Conservation (phyloP, 2,888 invertebrate species). For the Leptogaster cylindrica region DNA sequence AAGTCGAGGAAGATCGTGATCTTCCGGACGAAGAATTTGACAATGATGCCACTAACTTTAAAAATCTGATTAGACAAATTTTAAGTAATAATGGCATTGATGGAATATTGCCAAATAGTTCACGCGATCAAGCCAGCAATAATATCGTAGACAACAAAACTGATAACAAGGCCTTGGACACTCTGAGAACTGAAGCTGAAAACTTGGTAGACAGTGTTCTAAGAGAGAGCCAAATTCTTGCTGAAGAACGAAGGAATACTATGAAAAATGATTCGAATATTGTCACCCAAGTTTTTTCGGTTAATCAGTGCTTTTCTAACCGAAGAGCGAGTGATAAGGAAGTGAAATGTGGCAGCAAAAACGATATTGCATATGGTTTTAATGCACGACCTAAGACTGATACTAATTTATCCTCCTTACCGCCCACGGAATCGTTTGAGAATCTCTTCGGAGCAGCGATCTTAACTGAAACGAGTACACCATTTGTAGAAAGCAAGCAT, state of each 20-base stretch:
- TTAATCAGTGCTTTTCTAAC: constrained; percentile 10
- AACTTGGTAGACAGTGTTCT: constrained; percentile 49
- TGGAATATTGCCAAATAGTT: constrained; percentile 14
- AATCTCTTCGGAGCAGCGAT: constrained; percentile 26
- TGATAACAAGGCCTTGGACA: constrained; percentile 17
- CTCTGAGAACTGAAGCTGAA: constrained; percentile 22
- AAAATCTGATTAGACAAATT: constrained; percentile 46
- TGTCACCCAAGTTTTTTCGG: constrained; percentile 6
- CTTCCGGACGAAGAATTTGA: constrained; percentile 39
- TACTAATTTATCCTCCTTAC: constrained; percentile 23
- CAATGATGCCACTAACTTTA: constrained; percentile 41
- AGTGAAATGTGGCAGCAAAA: no score
- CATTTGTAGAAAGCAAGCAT: constrained; percentile 40
- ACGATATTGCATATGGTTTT: neutral
- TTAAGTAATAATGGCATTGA: constrained; percentile 41
- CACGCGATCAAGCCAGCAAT: constrained; percentile 18
- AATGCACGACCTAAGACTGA: constrained; percentile 33
- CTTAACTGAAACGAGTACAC: constrained; percentile 46
- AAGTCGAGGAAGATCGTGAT: constrained; percentile 17
- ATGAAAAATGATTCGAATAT: neutral
- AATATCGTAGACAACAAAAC: constrained; percentile 24
- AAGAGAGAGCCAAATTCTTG: constrained; percentile 47
- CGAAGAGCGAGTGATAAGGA: no score
- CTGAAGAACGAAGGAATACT: constrained; percentile 23
- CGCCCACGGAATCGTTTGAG: constrained; percentile 32